Percentiles rank a stretch among this genome's conserved stretches.
phyloP scores from a whole-genome alignment of 2,113 vertebrate genomes.

The Burhinus oedicnemus region DNA sequence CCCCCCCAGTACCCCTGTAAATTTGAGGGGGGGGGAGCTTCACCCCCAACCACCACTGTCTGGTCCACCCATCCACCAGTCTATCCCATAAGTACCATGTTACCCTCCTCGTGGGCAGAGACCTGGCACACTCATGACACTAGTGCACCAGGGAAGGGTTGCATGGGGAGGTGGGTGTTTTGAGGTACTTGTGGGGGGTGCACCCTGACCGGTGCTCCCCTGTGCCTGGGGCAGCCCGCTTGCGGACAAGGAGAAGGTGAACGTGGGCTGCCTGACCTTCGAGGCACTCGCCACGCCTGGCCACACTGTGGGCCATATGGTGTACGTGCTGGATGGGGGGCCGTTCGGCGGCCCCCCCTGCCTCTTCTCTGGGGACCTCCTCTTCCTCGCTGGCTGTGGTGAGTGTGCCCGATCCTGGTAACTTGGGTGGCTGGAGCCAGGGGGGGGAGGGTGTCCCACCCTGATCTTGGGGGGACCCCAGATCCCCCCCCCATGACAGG shows the following conservation, averaged over 20 bases:
- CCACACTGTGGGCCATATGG: slow-evolving; percentile 95
- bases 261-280: slow-evolving; percentile 86
- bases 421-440: neutral
- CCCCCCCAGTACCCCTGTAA: neutral
- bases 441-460: neutral
- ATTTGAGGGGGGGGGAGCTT: neutral
- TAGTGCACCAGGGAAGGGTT: fast-evolving
- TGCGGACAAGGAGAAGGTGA: slow-evolving; percentile 85
- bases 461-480: neutral
- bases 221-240: slow-evolving; percentile 78
- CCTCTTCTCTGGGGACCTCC: slow-evolving; percentile 95
- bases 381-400: slow-evolving; percentile 97
- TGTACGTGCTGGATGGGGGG: slow-evolving; percentile 88
- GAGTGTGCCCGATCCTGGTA: slow-evolving; percentile 10
- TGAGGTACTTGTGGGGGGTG: neutral
- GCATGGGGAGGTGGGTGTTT: neutral
- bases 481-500: neutral
- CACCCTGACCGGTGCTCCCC: neutral
- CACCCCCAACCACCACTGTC: neutral
- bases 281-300: slow-evolving; percentile 90
- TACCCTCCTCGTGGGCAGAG: neutral
- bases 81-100: fast-evolving
- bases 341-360: slow-evolving; percentile 81
- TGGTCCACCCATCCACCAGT: neutral
- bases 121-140: neutral